Base-by-base conservation (phyloP, 2,888 invertebrate genomes). In the Orthosia incerta region DNA sequence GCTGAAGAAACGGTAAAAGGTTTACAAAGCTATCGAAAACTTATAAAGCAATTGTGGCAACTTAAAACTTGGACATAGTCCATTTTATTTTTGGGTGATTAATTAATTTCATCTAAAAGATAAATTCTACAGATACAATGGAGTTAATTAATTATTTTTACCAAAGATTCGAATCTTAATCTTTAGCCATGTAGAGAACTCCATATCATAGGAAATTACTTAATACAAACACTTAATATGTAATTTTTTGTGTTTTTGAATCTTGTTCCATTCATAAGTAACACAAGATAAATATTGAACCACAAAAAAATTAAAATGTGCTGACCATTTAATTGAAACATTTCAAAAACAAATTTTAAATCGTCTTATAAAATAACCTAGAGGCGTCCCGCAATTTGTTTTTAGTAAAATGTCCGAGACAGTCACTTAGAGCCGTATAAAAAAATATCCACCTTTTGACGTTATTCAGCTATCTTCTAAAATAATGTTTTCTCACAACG, bases 1-100 rank as follows among this genome's bases (percentile, higher is more conserved):
- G 95, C 95, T 20, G 95, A 95, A 82, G 94, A 95, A 90, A 95
- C 96, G 89, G 95, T 95, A 89, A 73, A 16, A n/a, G 9, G 7
- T 16, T 45, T 59, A 39, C 11, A 5, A 5, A 23, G 20, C 13
- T 7, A 3, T 23, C 12, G 4, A 39, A 45, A 20, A 15, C 15
- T 59, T 39, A 9, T 39, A 9, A 39, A 31, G 31, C 7, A 39
- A 1, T 39, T 39, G 1, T 39, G 4, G 1, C 9, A 3, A 39
- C 1, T 9, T 39, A 39, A 39, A 39, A 39, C 0, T 9, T 39
- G 39, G 9, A 39, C 39, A 39, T 9, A 39, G 0, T 39, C 0
- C 39, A 39, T 9, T 39, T 9, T 39, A 7, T 39, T 9, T 39
- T 39, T 39, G 9, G 31, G 39, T 39, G 39, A 39, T 39, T 9